Evolutionary conservation across 2,113 vertebrate genomes (phyloP), one percentile per base, ranked within the genome.

Genomic region (Pachycephala philippinensis): DNA sequence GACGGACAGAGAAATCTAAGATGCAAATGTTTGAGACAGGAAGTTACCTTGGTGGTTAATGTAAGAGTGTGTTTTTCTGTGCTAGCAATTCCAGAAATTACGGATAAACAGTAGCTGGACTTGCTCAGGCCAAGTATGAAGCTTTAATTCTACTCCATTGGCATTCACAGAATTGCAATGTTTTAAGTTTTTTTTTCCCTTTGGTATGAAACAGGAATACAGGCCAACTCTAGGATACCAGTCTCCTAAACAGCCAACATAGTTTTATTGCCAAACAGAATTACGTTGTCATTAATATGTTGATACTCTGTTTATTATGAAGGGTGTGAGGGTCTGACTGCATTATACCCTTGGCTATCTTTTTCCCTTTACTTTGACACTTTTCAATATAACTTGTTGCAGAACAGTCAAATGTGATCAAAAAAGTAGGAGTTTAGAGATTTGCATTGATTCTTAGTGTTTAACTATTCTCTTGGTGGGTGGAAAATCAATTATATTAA

Each of bases 401-500:
- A 57, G 93, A 95, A 39, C 52, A 63, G 85, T 92, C 75, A 96
- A 90, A 79, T 52, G 11, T 56, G n/a, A 64, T 85, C 21, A 69
- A 90, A 94, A 37, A 94, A 42, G 63, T 65, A 63, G 78, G 18
- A 54, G 42, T 95, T 97, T 56, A 71, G 49, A 66, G 84, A 74
- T 74, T 14, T 19, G 33, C 70, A 95, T 70, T 94, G 93, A 91
- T 96, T 96, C 89, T 89, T 76, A 66, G 54, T 71, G 66, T 95
- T 97, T 95, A 85, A 95, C 75, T 90, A 74, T 63, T 95, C 71
- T 96, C 64, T 87, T 88, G 78, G 77, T 94, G 52, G 74, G 68
- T 94, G 50, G 89, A 95, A 97, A 97, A 98, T 96, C 95, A 90
- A 80, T 97, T 95, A 47, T 57, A 63, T 93, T 76, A 93, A 95